A percentile compares a stretch with the other conserved stretches of the same genome.
These are phyloP conservation scores for Glareola pratincola DNA, from an alignment of 2,113 vertebrate species.

Conservation along the genomic window DNA sequence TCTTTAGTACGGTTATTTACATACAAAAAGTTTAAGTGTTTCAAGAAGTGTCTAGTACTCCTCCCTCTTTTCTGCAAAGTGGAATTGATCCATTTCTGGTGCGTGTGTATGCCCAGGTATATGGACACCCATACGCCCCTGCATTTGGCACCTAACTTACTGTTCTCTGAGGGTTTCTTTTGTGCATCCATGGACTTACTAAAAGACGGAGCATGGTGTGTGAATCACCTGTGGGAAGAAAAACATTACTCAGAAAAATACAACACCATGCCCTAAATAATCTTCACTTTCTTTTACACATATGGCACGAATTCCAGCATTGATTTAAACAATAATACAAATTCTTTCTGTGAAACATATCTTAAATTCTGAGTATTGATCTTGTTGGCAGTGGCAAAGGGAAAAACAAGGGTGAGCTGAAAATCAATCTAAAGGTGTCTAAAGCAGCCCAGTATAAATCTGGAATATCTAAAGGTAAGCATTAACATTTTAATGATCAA, in stretches of 20 bases:
- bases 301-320: background rate
- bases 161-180: background rate
- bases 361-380: background rate
- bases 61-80: background rate
- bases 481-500: background rate
- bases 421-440: background rate
- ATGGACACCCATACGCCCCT: background rate
- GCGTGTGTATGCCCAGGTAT: background rate
- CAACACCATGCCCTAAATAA: background rate
- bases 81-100: background rate
- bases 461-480: background rate
- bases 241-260: background rate
- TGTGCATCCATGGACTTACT: rapidly evolving
- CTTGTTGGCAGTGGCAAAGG: background rate
- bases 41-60: background rate
- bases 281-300: background rate
- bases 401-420: background rate
- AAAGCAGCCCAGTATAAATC: background rate
- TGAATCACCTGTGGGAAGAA: background rate
- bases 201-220: background rate
- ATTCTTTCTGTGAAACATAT: background rate
- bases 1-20: background rate
- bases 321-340: background rate
- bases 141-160: background rate
- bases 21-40: background rate